phyloP scores from a whole-genome alignment of 2,113 vertebrate genomes.

The Camarhynchus parvulus region DNA sequence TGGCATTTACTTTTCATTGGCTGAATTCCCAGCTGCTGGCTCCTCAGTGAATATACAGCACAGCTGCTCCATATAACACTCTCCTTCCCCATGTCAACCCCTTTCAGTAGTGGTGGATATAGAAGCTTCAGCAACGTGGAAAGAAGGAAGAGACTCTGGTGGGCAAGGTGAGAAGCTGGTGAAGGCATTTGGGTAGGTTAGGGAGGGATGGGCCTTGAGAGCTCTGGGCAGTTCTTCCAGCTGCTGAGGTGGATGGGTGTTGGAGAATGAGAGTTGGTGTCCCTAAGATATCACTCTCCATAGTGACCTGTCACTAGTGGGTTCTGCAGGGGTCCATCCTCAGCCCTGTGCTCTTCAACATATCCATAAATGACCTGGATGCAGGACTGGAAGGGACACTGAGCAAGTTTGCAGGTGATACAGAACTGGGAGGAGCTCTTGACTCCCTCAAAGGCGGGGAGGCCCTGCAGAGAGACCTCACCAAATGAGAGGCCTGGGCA shows the following conservation, averaged over 20 bases:
- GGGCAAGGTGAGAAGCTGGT: background rate
- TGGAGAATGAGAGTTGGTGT: background rate
- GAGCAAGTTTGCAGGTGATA: background rate
- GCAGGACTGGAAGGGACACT: background rate
- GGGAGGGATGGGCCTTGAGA: background rate
- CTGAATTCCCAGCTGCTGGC: background rate
- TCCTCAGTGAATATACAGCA: background rate
- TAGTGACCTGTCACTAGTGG: rapidly evolving
- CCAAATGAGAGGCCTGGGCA: background rate
- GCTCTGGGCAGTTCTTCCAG: background rate
- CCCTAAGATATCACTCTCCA: rapidly evolving
- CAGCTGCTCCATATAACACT: background rate
- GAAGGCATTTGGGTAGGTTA: background rate
- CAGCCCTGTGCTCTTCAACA: background rate
- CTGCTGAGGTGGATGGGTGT: rapidly evolving
- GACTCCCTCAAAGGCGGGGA: background rate
- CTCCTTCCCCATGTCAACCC: background rate
- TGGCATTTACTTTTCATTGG: background rate
- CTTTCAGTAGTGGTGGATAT: rapidly evolving
- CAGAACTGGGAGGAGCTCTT: background rate
- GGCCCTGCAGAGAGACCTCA: rapidly evolving
- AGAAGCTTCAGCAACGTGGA: background rate
- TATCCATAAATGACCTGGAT: rapidly evolving
- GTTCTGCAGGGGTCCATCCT: background rate
- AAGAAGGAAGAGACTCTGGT: background rate